Conservation (phyloP, 2,888 invertebrate species). For the Barypeithes pellucidus region DNA sequence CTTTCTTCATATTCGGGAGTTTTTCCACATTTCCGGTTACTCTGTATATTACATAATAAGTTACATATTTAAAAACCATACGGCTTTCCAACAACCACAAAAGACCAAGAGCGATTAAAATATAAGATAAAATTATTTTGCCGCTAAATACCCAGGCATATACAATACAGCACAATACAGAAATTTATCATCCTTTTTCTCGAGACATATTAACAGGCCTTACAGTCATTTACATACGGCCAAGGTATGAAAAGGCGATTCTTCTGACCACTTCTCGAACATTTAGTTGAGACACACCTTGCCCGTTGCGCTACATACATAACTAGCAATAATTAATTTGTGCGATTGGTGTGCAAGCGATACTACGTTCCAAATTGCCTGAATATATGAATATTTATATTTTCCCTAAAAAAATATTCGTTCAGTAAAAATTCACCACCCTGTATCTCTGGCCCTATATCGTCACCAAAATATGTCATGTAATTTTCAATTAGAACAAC, state of each 20-base stretch:
- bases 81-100: neutral
- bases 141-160: slow-evolving; percentile 42
- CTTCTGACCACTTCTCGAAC: slow-evolving; percentile 40
- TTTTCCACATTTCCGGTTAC: too few species aligned
- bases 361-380: slow-evolving; percentile 35
- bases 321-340: slow-evolving; percentile 55
- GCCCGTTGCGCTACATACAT: slow-evolving; percentile 53
- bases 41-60: too few species aligned
- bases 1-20: too few species aligned
- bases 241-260: slow-evolving; percentile 50
- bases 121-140: slow-evolving; percentile 46
- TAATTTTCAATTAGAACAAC: too few species aligned
- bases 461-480: too few species aligned
- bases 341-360: slow-evolving; percentile 41
- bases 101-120: slow-evolving; percentile 43
- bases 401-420: too few species aligned
- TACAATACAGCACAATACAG: slow-evolving; percentile 45
- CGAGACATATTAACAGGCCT: slow-evolving; percentile 48
- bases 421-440: too few species aligned
- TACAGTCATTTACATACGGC: slow-evolving; percentile 45
- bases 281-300: slow-evolving; percentile 52
- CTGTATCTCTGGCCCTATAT: too few species aligned
- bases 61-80: too few species aligned
- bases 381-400: too few species aligned
- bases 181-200: slow-evolving; percentile 52